Base-by-base conservation (phyloP, 2,888 invertebrate genomes). In the Drosophila helvetica region DNA sequence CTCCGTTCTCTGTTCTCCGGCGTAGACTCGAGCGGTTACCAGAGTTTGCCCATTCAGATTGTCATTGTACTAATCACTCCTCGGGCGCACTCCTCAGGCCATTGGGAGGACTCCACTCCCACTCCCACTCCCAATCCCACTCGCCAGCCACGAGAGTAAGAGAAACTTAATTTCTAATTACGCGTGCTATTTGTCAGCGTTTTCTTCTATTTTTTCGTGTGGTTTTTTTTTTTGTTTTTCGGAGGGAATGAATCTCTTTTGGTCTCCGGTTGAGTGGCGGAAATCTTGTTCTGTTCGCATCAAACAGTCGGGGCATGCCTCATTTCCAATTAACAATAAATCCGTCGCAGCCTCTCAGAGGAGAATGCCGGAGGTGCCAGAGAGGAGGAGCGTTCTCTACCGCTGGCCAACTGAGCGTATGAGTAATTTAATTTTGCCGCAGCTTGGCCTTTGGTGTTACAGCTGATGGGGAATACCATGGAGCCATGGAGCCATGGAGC, bases 291-390 rank as follows among this genome's bases (percentile, higher is more conserved):
- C 79, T 75, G 78, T 74, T 79, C 77, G 80, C 83, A 83, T 83
- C 83, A 88, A 82, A 86, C 74, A 84, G 88, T 84, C 83, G 64
- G 69, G 73, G 83, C 83, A 84, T 88, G 83, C 83, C 83, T 84
- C 83, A 88, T 84, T 84, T 84, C 83, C 83, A 84, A 84, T 84
- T 84, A 84, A 84, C 83, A 84, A 84, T 84, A 84, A 84, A 84
- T 84, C 83, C 88, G 78, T 73, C 85, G 82, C 79, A 87, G 82
- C 73, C 80, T 80, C 70, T 55, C 59, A 79, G 74, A 78, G 58
- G 68, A 71, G 64, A 53, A 60, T 42, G 63, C 47, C 33, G 42
- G 53, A 43, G 17, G 27, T 30, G 70, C 12, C 22, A 17, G 50
- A 38, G 18, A n/a, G 45, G 10, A 8, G 33, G 46, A 61, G 25